These are phyloP conservation scores for Bugulina stolonifera DNA, from an alignment of 2,888 invertebrate genomes.

Conservation along the genomic window DNA sequence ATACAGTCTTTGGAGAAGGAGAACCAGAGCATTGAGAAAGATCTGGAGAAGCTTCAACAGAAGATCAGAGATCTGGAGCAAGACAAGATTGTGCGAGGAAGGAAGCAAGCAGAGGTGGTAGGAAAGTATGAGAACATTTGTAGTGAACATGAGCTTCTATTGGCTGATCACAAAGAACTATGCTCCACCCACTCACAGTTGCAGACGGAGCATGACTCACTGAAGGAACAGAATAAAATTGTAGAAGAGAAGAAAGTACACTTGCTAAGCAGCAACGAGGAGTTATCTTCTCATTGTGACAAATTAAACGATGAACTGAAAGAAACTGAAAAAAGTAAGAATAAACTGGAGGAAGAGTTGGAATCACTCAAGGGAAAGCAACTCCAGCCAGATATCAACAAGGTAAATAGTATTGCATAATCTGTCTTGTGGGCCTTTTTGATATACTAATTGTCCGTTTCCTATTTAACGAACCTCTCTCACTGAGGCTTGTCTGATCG, in stretches of 20 bases:
- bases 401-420: not conserved
- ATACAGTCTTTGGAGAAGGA: not conserved
- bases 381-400: not conserved
- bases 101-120: not conserved
- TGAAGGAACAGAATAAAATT: not conserved
- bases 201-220: conserved; percentile 1
- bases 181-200: not conserved
- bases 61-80: not conserved
- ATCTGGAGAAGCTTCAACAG: not conserved
- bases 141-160: not conserved
- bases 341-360: not conserved
- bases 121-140: not conserved
- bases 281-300: not conserved
- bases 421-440: no score
- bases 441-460: no score
- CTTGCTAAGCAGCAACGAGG: not conserved
- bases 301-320: not conserved
- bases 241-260: not conserved
- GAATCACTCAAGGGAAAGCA: not conserved
- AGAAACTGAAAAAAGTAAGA: not conserved
- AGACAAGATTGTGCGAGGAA: not conserved
- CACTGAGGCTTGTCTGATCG: no score
- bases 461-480: no score
- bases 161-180: conserved; percentile 4
- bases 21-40: not conserved